Conservation (phyloP, 1,140 invertebrate species). For the Gyrodactylus bullatarudis region DNA sequence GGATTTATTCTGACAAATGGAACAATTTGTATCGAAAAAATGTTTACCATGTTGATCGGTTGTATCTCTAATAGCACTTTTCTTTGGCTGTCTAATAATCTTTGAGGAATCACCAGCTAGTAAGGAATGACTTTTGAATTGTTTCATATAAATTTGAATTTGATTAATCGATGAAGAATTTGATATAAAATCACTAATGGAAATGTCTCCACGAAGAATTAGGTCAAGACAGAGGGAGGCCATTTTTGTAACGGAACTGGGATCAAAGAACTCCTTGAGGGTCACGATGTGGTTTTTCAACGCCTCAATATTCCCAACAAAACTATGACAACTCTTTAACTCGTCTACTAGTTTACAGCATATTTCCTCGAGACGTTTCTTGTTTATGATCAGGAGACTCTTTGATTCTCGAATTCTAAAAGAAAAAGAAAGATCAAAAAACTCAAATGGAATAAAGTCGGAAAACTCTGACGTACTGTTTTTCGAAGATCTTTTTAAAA, state of each 20-base stretch:
- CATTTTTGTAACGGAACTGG: not conserved
- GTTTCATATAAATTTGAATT: not conserved
- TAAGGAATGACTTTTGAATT: no score
- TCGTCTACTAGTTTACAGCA: not conserved
- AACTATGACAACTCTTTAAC: not conserved
- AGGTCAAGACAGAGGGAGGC: not conserved
- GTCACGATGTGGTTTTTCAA: not conserved
- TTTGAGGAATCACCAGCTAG: no score
- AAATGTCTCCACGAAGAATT: not conserved
- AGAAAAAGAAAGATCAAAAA: no score
- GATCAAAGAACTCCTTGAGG: not conserved
- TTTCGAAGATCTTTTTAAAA: no score
- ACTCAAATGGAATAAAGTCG: no score
- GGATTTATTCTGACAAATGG: not conserved
- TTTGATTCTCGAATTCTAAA: not conserved
- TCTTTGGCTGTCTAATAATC: not conserved
- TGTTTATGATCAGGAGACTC: not conserved
- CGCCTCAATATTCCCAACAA: not conserved
- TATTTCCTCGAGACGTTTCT: not conserved
- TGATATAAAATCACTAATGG: not conserved
- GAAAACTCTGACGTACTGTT: no score
- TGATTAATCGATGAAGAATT: not conserved
- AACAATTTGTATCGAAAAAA: not conserved
- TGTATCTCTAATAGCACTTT: not conserved
- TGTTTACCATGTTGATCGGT: not conserved